These are phyloP conservation scores for Polymixis flavicincta DNA, from an alignment of 2,888 invertebrate genomes.

Conservation along the genomic window DNA sequence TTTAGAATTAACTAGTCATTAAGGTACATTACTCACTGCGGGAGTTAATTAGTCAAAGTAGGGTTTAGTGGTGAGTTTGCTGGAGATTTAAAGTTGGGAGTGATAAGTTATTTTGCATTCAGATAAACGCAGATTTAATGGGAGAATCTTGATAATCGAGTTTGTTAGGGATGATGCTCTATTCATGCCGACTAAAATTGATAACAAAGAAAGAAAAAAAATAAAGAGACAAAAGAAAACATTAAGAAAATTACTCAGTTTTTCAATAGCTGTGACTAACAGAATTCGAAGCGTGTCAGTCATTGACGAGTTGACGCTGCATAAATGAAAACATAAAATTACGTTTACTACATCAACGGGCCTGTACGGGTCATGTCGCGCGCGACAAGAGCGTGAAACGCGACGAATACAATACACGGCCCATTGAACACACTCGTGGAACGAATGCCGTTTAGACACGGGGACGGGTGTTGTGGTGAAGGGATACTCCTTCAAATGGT, in stretches of 20 bases:
- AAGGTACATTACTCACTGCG: conserved; percentile 58
- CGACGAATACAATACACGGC: conserved; percentile 59
- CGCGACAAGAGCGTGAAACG: conserved; percentile 51
- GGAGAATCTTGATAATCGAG: background rate
- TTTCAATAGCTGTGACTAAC: conserved; percentile 62
- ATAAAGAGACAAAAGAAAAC: conserved; percentile 18
- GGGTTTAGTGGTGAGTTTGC: conserved; percentile 24
- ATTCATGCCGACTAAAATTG: background rate
- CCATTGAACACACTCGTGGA: conserved; percentile 68
- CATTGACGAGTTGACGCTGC: conserved; percentile 59
- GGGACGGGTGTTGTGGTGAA: conserved; percentile 36
- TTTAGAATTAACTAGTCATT: conserved; percentile 65
- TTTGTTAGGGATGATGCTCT: background rate
- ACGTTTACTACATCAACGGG: conserved; percentile 58
- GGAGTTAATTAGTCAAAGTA: conserved; percentile 59
- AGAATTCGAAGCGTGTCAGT: conserved; percentile 36
- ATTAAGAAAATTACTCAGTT: conserved; percentile 34
- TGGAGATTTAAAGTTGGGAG: conserved; percentile 21
- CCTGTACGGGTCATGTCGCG: conserved; percentile 32
- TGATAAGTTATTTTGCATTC: conserved; percentile 9
- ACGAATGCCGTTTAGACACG: conserved; percentile 64
- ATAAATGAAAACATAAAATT: conserved; percentile 64
- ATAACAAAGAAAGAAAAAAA: background rate
- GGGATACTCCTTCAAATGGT: conserved; percentile 25
- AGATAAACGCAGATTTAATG: background rate